Base-by-base conservation (phyloP, 2,888 invertebrate species). In the Orthonevra nobilis region DNA sequence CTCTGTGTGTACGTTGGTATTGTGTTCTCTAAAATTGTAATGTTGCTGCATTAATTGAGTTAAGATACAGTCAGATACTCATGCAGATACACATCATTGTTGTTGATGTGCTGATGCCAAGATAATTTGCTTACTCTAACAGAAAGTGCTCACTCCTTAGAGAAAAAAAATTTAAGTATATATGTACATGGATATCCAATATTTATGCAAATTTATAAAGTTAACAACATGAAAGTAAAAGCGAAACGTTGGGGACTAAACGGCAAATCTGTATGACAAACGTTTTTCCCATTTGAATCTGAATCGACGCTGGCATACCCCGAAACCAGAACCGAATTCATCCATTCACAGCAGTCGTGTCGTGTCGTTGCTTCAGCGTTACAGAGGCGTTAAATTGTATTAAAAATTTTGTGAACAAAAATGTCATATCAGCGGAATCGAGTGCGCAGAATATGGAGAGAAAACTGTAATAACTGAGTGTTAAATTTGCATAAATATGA, bases 361-460 rank as follows among this genome's bases (percentile, higher is more conserved):
- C 42, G 32, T 12, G 0, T 42, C 15, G 30, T 9, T 23, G n/a
- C n/a, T n/a, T n/a, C 26, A 58, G 66, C 72, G 46, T 54, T 72
- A 73, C 36, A 68, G 66, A 79, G 79, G 73, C 79, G 79, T 79
- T 79, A 79, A 79, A 79, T 79, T 79, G 73, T 73, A 73, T 79
- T 73, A 61, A 61, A 73, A 73, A n/a, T 40, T 70, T 72, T 52
- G 46, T 38, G 46, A 72, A 60, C 64, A 54, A 79, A 79, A 79
- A 20, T 79, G 72, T 79, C 73, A 79, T 73, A 79, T 79, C 79
- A 79, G 79, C 79, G 48, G 54, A 61, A 69, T 60, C 56, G 44
- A 36, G 7, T 12, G 32, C 17, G 6, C 14, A 6, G 15, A 28
- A 42, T 10, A 42, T 6, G 44, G 30, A 44, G 44, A 36, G 50